Evolutionary conservation across 2,888 invertebrate species (phyloP), one percentile per base, ranked within the genome.

Genomic region (Trypoxylon attenuatum): DNA sequence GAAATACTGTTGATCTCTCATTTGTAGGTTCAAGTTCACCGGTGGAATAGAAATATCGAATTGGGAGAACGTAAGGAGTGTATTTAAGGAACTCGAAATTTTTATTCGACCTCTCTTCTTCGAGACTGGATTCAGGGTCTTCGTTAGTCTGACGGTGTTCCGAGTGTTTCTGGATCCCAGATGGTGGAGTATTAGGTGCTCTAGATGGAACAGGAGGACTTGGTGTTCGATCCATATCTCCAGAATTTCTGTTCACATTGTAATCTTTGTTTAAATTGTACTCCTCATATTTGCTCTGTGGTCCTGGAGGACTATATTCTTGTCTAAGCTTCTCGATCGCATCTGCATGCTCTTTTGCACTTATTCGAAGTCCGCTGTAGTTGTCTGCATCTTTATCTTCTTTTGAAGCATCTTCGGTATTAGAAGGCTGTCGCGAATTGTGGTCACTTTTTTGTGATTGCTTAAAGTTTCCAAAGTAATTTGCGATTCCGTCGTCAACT

Each of bases 201-300:
- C 13, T 33, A 5, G 10, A 4, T 29, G 18, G 10, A 0, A 47
- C 27, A 5, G 43, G 25, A 2, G 23, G 19, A 3, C 0, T 33
- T n/a, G n/a, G n/a, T n/a, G n/a, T n/a, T n/a, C n/a, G n/a, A n/a
- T n/a, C n/a, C n/a, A n/a, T n/a, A n/a, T n/a, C n/a, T n/a, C n/a
- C n/a, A n/a, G n/a, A n/a, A n/a, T n/a, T n/a, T 15, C 39, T 51
- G 16, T 19, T 27, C 41, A 21, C 23, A 4, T 46, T 47, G 0
- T 33, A 22, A 0, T 69, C 59, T 8, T 73, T 68, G 1, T 76
- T 71, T 8, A 84, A 55, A 15, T 78, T 77, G 23, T 85, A 84
- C 46, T 86, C 85, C 39, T 87, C 86, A 42, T 85, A 85, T 33
- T 74, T 83, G 15, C 59, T 76, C n/a, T 68, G 71, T 2, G 69